Evolutionary conservation across 2,797 vertebrate species (phyloP).

Genomic region (Microhierax caerulescens): DNA sequence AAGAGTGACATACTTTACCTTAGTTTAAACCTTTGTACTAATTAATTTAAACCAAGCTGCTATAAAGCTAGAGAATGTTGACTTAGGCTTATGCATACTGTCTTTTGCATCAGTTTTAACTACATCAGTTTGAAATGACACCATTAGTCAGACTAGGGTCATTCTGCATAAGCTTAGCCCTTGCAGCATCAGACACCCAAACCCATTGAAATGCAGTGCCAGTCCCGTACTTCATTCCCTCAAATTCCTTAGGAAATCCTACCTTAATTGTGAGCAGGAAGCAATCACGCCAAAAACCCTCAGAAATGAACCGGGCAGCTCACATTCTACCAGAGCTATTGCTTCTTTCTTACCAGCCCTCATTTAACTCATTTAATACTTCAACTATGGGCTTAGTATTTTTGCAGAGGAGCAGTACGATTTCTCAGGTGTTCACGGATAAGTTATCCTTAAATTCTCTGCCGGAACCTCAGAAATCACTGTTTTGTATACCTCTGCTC

Average conservation of each 20-base stretch:
- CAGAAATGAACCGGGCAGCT: background rate
- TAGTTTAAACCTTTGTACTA: background rate
- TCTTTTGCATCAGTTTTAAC: background rate
- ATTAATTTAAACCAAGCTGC: constrained; percentile 11
- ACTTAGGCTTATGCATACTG: background rate
- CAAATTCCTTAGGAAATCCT: background rate
- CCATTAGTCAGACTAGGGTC: background rate
- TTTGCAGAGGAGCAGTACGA: background rate
- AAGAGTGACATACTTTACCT: background rate
- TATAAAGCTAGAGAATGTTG: background rate
- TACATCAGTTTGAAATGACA: background rate
- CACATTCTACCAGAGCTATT: background rate
- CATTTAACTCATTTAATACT: background rate
- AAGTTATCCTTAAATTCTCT: background rate
- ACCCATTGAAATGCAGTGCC: background rate
- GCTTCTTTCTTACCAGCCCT: background rate
- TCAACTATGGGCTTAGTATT: background rate
- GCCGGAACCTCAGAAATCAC: background rate
- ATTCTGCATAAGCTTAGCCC: background rate
- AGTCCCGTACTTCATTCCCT: background rate
- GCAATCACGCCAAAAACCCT: background rate
- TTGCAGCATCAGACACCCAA: background rate
- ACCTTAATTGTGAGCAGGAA: background rate
- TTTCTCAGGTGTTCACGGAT: background rate
- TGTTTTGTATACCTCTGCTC: background rate